phyloP scores from a whole-genome alignment of 2,888 invertebrate genomes.

The Sepiola atlantica region DNA sequence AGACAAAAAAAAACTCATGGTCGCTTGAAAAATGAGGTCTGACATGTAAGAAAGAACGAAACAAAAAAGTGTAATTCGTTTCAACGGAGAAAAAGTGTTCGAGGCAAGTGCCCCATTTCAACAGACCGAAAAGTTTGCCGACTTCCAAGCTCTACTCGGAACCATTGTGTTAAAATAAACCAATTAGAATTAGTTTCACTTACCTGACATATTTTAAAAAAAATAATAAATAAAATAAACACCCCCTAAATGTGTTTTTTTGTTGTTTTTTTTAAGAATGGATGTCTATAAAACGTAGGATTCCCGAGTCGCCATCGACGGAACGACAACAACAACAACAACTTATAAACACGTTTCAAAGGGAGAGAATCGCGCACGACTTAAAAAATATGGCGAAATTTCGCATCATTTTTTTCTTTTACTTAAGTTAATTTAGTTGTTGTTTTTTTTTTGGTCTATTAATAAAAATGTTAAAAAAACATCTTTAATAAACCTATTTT shows the following conservation, averaged over 20 bases:
- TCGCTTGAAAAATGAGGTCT: background rate
- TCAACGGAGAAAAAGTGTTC: background rate
- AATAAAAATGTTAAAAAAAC: background rate
- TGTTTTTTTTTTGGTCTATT: background rate
- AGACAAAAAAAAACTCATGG: background rate
- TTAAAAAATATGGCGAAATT: slow-evolving; percentile 22
- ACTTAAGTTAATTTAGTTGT: background rate
- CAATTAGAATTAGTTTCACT: background rate
- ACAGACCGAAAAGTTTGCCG: background rate
- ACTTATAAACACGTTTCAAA: slow-evolving; percentile 7
- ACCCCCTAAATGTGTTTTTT: background rate
- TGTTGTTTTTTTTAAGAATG: too few species aligned
- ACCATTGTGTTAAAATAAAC: background rate
- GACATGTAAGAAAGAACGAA: too few species aligned
- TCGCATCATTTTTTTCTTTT: background rate
- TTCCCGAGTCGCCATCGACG: background rate
- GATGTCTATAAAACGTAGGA: slow-evolving; percentile 32
- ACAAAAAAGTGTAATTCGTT: too few species aligned
- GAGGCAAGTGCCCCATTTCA: background rate
- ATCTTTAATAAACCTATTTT: background rate
- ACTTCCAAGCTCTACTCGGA: background rate
- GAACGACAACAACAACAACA: too few species aligned
- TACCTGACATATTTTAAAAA: background rate
- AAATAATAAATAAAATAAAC: background rate
- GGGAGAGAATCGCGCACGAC: background rate